A percentile compares a stretch with the other conserved stretches of the same genome.
Conservation (phyloP, 2,888 invertebrate species). For the Cecidostiba fungosa region DNA sequence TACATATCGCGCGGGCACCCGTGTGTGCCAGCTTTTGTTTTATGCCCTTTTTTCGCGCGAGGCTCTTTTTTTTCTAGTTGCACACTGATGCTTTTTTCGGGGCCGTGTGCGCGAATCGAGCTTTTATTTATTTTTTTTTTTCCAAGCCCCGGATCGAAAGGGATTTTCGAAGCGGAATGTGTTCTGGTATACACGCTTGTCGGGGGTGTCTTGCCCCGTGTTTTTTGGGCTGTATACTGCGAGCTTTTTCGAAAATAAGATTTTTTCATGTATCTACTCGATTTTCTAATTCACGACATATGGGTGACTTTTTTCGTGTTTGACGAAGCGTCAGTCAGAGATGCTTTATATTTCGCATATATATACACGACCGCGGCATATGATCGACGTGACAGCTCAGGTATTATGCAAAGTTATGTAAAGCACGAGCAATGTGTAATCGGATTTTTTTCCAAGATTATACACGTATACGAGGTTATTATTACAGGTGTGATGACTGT, state of each 20-base stretch:
- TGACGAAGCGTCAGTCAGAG: neutral
- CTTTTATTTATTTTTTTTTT: neutral
- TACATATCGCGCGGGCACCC: constrained; percentile 11
- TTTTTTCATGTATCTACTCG: neutral
- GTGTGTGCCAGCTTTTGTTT: neutral
- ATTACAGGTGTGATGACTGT: neutral
- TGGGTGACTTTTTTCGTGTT: neutral
- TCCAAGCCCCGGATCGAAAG: neutral
- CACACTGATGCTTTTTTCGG: neutral
- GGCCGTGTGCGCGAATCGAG: neutral
- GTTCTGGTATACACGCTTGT: neutral
- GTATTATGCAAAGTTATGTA: constrained; percentile 22
- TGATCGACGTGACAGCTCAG: neutral
- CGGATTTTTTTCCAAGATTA: neutral
- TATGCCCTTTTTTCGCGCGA: constrained; percentile 3
- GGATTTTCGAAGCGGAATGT: neutral
- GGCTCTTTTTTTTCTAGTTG: neutral
- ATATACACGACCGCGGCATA: neutral
- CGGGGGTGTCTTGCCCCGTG: neutral
- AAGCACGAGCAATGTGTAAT: neutral
- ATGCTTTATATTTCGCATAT: neutral
- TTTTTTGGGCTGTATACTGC: neutral
- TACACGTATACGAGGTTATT: neutral
- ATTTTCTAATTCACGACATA: neutral
- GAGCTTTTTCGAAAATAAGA: too few relatives aligned